Percentiles rank a stretch among this genome's conserved stretches.
These are phyloP conservation scores for Metallyticus violacea DNA, from an alignment of 2,888 invertebrate genomes.

Conservation along the genomic window DNA sequence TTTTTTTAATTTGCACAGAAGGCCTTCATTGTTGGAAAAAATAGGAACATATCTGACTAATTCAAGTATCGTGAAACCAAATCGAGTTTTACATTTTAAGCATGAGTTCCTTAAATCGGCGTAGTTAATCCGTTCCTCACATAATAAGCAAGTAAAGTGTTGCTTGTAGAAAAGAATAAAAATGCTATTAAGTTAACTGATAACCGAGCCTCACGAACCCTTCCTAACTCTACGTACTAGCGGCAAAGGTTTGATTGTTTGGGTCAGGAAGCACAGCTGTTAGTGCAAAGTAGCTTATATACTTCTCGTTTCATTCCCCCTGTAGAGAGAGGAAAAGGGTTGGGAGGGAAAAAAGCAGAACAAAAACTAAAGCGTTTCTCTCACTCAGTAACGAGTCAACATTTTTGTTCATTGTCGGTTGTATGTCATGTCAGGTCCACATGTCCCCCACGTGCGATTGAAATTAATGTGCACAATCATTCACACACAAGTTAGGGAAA, in stretches of 20 bases:
- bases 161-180: not conserved
- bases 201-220: not conserved
- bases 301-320: not conserved
- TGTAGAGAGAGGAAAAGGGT: not conserved
- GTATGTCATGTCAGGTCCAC: slow-evolving; percentile 10
- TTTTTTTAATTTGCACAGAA: too few species aligned
- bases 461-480: slow-evolving; percentile 10
- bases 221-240: not conserved
- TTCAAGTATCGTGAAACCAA: too few species aligned
- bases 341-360: not conserved
- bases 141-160: not conserved
- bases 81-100: too few species aligned
- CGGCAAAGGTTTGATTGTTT: too few species aligned
- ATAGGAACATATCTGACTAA: too few species aligned
- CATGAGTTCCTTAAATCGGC: too few species aligned
- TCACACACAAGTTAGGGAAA: not conserved
- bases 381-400: slow-evolving; percentile 12
- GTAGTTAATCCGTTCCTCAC: too few species aligned
- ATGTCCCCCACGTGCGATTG: not conserved
- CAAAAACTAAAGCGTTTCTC: too few species aligned
- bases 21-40: too few species aligned
- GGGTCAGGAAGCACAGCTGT: not conserved
- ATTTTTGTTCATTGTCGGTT: slow-evolving; percentile 21
- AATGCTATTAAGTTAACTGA: not conserved
- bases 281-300: not conserved